Conservation (phyloP, 2,888 invertebrate species). For the Agrenia bidenticulata region DNA sequence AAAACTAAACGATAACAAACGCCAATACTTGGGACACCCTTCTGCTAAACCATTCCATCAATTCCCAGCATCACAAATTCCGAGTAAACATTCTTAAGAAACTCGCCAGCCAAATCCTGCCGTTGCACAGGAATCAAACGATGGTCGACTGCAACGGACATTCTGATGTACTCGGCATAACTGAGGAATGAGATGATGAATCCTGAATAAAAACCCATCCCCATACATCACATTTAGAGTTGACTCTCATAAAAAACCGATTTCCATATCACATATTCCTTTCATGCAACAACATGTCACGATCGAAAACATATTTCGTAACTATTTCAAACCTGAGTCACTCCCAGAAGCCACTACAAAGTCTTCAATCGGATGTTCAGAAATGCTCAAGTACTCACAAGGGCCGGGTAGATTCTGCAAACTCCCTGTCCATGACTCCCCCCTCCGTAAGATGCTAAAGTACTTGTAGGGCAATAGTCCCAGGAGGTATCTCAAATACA, state of each 20-base stretch:
- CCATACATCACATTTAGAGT: no score
- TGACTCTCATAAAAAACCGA: constrained; percentile 28
- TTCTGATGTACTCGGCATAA: constrained; percentile 41
- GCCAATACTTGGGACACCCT: no score
- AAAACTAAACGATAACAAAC: no score
- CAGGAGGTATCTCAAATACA: constrained; percentile 14
- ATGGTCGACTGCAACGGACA: constrained; percentile 42
- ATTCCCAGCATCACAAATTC: constrained; percentile 40
- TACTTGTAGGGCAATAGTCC: constrained; percentile 34
- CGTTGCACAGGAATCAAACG: constrained; percentile 28
- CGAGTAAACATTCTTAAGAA: constrained; percentile 42
- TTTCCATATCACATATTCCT: constrained; percentile 20
- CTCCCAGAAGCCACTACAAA: constrained; percentile 36
- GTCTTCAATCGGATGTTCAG: constrained; percentile 41
- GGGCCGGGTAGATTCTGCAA: constrained; percentile 37
- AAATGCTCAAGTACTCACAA: constrained; percentile 28
- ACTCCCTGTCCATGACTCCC: constrained; percentile 32
- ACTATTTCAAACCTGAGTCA: constrained; percentile 28
- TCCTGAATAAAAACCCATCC: constrained; percentile 25
- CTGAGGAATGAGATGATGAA: constrained; percentile 42
- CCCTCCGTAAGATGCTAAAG: constrained; percentile 19
- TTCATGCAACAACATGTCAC: constrained; percentile 14
- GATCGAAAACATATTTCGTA: constrained; percentile 11
- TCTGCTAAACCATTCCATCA: constrained; percentile 24
- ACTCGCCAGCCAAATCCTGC: constrained; percentile 34